phyloP scores from a whole-genome alignment of 2,113 vertebrate species.

The Callocephalon fimbriatum region DNA sequence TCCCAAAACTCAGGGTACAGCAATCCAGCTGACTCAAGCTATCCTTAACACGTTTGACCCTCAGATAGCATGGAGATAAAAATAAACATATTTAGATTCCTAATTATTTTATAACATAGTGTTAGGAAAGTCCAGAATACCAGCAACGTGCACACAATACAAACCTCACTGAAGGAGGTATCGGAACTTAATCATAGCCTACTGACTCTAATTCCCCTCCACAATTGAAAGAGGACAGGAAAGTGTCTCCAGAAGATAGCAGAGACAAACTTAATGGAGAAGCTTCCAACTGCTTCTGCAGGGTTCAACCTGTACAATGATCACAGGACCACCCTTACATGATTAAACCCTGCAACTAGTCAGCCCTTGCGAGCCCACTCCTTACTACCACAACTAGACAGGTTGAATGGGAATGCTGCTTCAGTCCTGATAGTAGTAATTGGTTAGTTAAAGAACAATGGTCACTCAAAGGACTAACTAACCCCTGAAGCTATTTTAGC shows the following conservation, averaged over 20 bases:
- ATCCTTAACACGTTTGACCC: background rate
- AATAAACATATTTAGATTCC: background rate
- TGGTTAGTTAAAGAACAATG: background rate
- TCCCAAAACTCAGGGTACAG: background rate
- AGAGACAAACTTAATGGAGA: background rate
- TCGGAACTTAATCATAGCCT: background rate
- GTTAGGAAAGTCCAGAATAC: background rate
- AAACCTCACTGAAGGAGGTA: background rate
- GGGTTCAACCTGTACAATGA: background rate
- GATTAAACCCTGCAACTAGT: background rate
- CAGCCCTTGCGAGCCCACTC: background rate
- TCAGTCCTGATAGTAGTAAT: background rate
- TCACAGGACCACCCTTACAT: background rate
- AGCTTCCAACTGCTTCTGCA: background rate
- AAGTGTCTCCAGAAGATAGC: background rate
- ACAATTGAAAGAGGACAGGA: background rate
- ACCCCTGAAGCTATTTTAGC: background rate
- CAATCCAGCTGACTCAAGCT: background rate
- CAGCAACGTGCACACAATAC: background rate
- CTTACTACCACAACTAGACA: background rate
- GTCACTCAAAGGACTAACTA: background rate
- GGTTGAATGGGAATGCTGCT: background rate
- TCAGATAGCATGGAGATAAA: background rate
- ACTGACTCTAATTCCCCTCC: background rate
- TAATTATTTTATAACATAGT: background rate